phyloP scores from a whole-genome alignment of 2,797 vertebrate genomes.

The Pyrocephalus nanus region DNA sequence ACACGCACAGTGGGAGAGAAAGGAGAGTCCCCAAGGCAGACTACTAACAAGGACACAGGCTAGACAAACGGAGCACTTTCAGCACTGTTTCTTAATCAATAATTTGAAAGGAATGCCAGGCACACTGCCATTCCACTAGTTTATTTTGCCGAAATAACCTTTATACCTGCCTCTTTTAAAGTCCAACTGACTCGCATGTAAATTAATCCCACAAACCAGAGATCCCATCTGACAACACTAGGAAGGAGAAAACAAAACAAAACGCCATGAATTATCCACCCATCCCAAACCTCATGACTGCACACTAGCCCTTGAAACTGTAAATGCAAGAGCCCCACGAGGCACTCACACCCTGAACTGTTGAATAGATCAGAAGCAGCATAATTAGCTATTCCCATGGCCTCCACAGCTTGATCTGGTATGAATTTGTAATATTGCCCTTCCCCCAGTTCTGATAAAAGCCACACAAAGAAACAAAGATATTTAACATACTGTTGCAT shows the following conservation, averaged over 20 bases:
- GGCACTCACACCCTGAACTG: background rate
- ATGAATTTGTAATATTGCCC: background rate
- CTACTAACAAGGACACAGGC: background rate
- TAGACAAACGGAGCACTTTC: background rate
- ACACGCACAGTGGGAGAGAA: background rate
- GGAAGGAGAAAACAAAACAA: background rate
- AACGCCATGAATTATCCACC: background rate
- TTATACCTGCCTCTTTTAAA: constrained; percentile 21
- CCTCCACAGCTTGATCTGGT: background rate
- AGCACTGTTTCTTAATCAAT: background rate
- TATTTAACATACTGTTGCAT: background rate
- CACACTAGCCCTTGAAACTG: background rate
- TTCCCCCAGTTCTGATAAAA: constrained; percentile 18
- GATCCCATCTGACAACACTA: background rate
- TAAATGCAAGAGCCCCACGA: background rate
- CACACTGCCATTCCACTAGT: background rate
- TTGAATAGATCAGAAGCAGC: background rate
- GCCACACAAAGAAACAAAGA: background rate
- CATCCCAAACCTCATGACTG: background rate
- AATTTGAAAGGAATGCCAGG: constrained; percentile 2
- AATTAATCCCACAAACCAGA: background rate
- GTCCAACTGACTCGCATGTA: background rate
- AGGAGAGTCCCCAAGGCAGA: background rate
- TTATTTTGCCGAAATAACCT: constrained; percentile 32
- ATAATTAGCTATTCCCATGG: constrained; percentile 20